Percentiles rank a stretch among this genome's conserved stretches.
Conservation (phyloP, 1,140 invertebrate genomes). For the Aphis gossypii region DNA sequence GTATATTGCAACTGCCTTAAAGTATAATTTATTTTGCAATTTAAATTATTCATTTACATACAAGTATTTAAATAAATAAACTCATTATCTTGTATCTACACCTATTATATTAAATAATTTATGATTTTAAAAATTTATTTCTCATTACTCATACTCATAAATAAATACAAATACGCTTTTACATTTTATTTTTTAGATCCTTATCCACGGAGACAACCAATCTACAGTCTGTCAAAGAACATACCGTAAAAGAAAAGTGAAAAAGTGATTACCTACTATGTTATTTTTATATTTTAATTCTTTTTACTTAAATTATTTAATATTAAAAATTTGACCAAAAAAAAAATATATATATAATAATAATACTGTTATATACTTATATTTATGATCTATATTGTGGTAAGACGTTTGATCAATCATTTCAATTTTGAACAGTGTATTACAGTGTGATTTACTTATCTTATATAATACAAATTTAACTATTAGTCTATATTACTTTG, state of each 20-base stretch:
- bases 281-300: neutral
- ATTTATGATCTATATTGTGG: neutral
- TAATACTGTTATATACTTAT: neutral
- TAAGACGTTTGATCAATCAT: slow-evolving; percentile 43
- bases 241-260: slow-evolving; percentile 41
- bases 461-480: neutral
- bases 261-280: slow-evolving; percentile 24
- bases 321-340: slow-evolving; percentile 26
- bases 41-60: neutral
- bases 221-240: slow-evolving; percentile 50
- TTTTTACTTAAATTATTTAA: slow-evolving; percentile 19
- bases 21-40: neutral
- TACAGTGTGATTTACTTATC: slow-evolving; percentile 49
- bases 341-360: neutral
- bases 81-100: neutral
- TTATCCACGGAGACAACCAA: slow-evolving; percentile 26
- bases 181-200: slow-evolving; percentile 5
- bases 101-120: neutral
- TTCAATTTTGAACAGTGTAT: slow-evolving; percentile 49
- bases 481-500: neutral
- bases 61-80: neutral
- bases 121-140: neutral
- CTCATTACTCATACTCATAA: neutral
- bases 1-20: neutral
- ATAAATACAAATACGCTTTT: neutral